Base-by-base conservation (phyloP, 2,888 invertebrate species). In the Eurytoma adleriae region DNA sequence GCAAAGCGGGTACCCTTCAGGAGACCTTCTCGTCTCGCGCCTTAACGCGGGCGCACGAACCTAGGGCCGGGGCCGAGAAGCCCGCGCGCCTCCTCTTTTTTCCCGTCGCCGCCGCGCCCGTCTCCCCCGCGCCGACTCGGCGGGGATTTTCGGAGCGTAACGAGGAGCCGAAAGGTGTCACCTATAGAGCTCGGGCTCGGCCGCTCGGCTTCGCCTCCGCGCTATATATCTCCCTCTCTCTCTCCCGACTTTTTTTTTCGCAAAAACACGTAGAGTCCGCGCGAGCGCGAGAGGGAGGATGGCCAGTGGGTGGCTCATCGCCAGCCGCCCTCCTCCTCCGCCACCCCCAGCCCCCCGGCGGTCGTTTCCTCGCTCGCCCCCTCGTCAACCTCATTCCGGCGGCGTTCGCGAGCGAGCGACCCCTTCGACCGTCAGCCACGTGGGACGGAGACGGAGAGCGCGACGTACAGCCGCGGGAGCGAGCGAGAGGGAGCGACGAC, bases 371-470 rank as follows among this genome's bases (percentile, higher is more conserved):
- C 62, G 73, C 64, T 30, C 40, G 83, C 40, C 83, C 83, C 86
- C 87, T 86, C 87, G 89, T 88, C 89, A 87, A 89, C 89, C 88
- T 89, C 89, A 87, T 89, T 88, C 88, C 90, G 72, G 40, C 56
- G 78, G 82, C 79, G 87, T 86, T 85, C 89, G 89, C 59, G 59
- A n/a, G 13, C 77, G 69, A 64, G 52, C 89, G 89, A 89, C 89
- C 89, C 89, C 89, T 89, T 89, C 90, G 89, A 89, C 89, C 89
- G 87, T 88, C 89, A 87, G 88, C 89, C 90, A 89, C 90, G 90
- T 89, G 89, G 90, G 87, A 88, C 86, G 86, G 86, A 86, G 87
- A 86, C 48, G 67, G 69, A 18, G 48, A 18, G 16, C 50, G 59
- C n/a, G 56, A 7, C 48, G 14, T 54, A 74, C 7, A 66, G 50